Evolutionary conservation across 2,113 vertebrate genomes (phyloP), one percentile per base, ranked within the genome.

Genomic region (Gymnorhina tibicen): DNA sequence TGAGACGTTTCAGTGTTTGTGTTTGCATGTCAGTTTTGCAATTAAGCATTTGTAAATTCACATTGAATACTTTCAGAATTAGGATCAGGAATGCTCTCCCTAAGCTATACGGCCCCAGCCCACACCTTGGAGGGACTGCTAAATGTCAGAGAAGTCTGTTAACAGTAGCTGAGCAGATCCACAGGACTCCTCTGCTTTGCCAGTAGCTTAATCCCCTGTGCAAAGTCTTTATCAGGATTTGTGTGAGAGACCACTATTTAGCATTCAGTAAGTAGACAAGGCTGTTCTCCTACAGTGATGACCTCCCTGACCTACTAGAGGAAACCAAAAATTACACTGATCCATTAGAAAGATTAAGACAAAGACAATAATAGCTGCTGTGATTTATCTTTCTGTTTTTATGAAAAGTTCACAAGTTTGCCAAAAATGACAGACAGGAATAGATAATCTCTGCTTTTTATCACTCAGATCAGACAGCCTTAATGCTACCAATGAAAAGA

Each of bases 291-390:
- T 50, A 88, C 69, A 85, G 75, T 11, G 81, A 67, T 91, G 94
- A 93, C 91, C 69, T 90, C 46, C 16, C 32, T 10, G 91, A 90
- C 89, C 62, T 83, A 70, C 74, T 7, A 76, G 82, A 90, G 85
- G 50, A 91, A 79, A 95, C 66, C 78, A 93, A 91, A 96, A 95
- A 87, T 95, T 94, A 93, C 26, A 53, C 58, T 87, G 85, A 93
- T 96, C 87, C 67, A 93, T 96, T 96, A 96, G 87, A 94, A 89
- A 96, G 95, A 96, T 97, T 92, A 95, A 95, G 83, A 95, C 52
- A 89, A 95, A 96, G 83, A 89, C 91, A 91, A 91, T 97, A 95
- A 97, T 93, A 89, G 87, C 49, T 91, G 21, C 53, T 89, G 46
- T 94, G 93, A 93, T 96, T 91, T 97, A 87, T 97, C 89, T 95